phyloP scores from a whole-genome alignment of 2,113 vertebrate species.

The Pycnonotus jocosus region DNA sequence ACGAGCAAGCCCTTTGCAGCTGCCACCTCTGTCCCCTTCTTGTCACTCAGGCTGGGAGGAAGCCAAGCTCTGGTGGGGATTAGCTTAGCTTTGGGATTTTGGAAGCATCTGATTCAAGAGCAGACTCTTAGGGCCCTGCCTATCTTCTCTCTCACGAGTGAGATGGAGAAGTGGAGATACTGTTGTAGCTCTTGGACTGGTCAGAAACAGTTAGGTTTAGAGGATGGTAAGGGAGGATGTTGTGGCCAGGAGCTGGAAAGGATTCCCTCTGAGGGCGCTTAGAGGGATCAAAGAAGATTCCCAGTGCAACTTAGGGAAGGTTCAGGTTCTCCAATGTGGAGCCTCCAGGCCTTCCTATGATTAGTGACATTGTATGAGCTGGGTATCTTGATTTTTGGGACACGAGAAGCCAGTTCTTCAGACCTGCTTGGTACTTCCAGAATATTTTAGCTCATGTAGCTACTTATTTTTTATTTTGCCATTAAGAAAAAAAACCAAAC shows the following conservation, averaged over 20 bases:
- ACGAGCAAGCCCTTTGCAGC: not conserved
- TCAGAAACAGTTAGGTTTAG: not conserved
- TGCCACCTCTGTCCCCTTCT: not conserved
- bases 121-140: not conserved
- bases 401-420: not conserved
- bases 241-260: not conserved
- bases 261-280: not conserved
- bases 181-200: accelerated
- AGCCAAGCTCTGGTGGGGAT: not conserved
- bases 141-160: not conserved
- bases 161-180: not conserved
- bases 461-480: not conserved
- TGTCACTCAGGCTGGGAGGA: not conserved
- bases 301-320: not conserved
- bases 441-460: not conserved
- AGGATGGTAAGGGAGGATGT: not conserved
- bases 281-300: not conserved
- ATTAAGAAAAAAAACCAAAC: not conserved
- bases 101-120: not conserved
- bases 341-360: not conserved
- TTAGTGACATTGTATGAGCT: not conserved
- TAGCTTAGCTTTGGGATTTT: not conserved
- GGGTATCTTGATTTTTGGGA: not conserved
- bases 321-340: not conserved
- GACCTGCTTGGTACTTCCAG: not conserved